These are phyloP conservation scores for Oncorhynchus gorbuscha DNA, from an alignment of 2,113 vertebrate species.

Conservation along the genomic window DNA sequence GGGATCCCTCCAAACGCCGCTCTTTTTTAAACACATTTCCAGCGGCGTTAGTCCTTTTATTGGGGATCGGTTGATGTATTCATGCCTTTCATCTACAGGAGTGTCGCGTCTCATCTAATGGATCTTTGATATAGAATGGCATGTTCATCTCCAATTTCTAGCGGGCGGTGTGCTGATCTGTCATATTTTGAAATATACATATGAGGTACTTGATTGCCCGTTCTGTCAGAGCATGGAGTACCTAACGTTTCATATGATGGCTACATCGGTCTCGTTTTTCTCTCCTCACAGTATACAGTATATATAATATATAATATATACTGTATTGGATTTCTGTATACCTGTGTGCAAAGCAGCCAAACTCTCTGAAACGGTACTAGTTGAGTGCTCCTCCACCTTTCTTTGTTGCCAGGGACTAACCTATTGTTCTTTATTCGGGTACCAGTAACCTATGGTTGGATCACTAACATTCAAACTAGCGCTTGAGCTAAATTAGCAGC, in stretches of 20 bases:
- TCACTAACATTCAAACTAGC: too few relatives aligned
- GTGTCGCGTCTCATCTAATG: slow-evolving; percentile 59
- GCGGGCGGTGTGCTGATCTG: slow-evolving; percentile 47
- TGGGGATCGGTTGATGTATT: slow-evolving; percentile 70
- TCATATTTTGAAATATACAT: slow-evolving; percentile 55
- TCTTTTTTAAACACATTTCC: slow-evolving; percentile 41
- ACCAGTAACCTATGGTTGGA: too few relatives aligned
- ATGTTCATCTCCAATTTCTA: slow-evolving; percentile 56
- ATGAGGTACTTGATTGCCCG: slow-evolving; percentile 50
- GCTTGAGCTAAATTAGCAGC: too few relatives aligned
- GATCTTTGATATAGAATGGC: slow-evolving; percentile 67
- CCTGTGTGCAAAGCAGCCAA: too few relatives aligned
- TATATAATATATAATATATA: too few relatives aligned
- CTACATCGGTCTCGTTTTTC: not conserved
- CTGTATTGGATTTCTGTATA: too few relatives aligned
- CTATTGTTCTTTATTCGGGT: too few relatives aligned
- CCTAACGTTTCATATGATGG: slow-evolving; percentile 16
- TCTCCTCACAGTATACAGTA: not conserved
- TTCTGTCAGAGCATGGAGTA: slow-evolving; percentile 32
- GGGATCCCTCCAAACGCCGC: slow-evolving; percentile 48
- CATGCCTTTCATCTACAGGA: slow-evolving; percentile 51
- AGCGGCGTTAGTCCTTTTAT: slow-evolving; percentile 60
- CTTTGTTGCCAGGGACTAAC: too few relatives aligned
- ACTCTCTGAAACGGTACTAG: too few relatives aligned
- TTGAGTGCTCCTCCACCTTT: too few relatives aligned